Evolutionary conservation across 2,113 vertebrate genomes (phyloP).

Genomic region (Heterocephalus glaber): DNA sequence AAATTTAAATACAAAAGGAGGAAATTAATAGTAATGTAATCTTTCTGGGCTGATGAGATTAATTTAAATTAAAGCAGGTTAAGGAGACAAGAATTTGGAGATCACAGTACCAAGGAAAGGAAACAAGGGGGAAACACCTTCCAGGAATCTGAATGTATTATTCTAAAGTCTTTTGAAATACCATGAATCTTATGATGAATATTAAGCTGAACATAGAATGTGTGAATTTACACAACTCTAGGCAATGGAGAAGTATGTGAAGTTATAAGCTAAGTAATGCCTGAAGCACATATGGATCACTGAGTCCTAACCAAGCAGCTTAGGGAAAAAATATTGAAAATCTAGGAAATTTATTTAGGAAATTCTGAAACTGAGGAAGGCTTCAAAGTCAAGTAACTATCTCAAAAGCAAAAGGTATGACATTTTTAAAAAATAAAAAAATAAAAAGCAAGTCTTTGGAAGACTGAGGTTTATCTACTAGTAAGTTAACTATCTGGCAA

Average conservation of each 20-base stretch:
- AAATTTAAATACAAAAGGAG: neutral
- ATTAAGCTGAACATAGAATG: neutral
- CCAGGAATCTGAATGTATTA: neutral
- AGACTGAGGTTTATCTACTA: neutral
- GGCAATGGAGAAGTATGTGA: neutral
- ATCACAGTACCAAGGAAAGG: neutral
- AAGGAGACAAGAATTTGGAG: neutral
- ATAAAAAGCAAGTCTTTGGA: neutral
- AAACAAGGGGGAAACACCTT: neutral
- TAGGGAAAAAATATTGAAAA: neutral
- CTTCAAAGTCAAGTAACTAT: neutral
- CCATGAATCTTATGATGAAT: neutral
- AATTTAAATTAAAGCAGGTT: neutral
- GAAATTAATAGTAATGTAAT: neutral
- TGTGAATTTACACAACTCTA: neutral
- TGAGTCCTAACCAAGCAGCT: neutral
- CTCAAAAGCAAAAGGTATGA: neutral
- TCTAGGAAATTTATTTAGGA: neutral
- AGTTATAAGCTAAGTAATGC: neutral
- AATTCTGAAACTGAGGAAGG: neutral
- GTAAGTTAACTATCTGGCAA: neutral
- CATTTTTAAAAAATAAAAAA: neutral
- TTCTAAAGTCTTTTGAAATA: neutral
- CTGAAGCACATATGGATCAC: neutral
- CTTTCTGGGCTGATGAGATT: neutral